These are phyloP conservation scores for Idris sp. DNA, from an alignment of 1,140 invertebrate genomes.

Conservation along the genomic window DNA sequence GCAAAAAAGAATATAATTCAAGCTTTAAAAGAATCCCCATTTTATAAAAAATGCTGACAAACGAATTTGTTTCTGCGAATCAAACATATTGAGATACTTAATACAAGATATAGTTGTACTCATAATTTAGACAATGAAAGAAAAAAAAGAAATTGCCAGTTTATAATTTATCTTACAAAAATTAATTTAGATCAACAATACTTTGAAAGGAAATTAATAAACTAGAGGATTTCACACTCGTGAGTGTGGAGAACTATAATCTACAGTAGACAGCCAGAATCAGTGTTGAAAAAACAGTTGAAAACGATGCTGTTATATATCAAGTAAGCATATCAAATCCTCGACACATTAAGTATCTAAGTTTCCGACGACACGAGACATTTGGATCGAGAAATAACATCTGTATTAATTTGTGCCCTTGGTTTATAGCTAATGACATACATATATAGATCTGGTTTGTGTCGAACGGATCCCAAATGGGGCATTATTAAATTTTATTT, in stretches of 20 bases:
- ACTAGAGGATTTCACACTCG: constrained; percentile 17
- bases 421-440: constrained; percentile 31
- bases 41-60: too few relatives aligned
- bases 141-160: too few relatives aligned
- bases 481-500: constrained; percentile 33
- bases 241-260: constrained; percentile 10
- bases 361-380: constrained; percentile 38
- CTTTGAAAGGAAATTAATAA: constrained; percentile 23
- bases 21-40: too few relatives aligned
- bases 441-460: constrained; percentile 29
- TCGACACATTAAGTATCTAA: constrained; percentile 21
- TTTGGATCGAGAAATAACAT: constrained; percentile 35
- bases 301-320: constrained; percentile 31
- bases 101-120: too few relatives aligned
- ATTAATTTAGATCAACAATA: constrained; percentile 31
- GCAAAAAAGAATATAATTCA: too few relatives aligned
- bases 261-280: constrained; percentile 16
- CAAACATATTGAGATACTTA: constrained; percentile 10
- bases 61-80: constrained; percentile 13
- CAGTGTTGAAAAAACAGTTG: constrained; percentile 37
- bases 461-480: constrained; percentile 9
- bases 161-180: constrained; percentile 2
- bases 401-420: constrained; percentile 51
- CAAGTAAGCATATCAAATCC: constrained; percentile 50
- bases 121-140: too few relatives aligned